phyloP scores from a whole-genome alignment of 1,140 invertebrate genomes.

The Solen grandis region DNA sequence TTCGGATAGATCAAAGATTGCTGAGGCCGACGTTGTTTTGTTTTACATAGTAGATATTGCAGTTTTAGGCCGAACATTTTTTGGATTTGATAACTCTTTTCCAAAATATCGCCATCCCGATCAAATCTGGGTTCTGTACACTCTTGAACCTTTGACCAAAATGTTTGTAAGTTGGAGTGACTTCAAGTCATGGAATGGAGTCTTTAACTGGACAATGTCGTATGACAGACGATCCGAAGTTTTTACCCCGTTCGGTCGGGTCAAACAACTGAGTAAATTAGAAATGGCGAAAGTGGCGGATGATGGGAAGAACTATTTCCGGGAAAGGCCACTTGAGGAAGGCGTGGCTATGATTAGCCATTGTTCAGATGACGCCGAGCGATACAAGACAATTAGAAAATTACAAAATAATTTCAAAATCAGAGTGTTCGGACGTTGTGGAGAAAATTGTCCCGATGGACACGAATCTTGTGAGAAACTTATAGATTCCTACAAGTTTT shows the following conservation, averaged over 20 bases:
- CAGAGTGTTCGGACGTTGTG: constrained; percentile 73
- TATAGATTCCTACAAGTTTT: constrained; percentile 92
- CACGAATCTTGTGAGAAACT: constrained; percentile 59
- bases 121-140: constrained; percentile 62
- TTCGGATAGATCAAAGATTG: constrained; percentile 55
- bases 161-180: constrained; percentile 51
- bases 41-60: constrained; percentile 57
- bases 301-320: constrained; percentile 47
- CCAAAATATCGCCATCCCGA: constrained; percentile 44
- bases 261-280: constrained; percentile 16
- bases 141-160: constrained; percentile 60
- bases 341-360: constrained; percentile 85
- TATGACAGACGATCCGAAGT: constrained; percentile 57
- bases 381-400: constrained; percentile 82
- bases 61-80: neutral
- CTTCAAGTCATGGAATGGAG: constrained; percentile 29
- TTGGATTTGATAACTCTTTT: constrained; percentile 15
- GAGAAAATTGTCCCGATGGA: constrained; percentile 53
- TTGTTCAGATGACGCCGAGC: constrained; percentile 82
- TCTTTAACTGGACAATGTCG: constrained; percentile 67
- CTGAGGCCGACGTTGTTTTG: constrained; percentile 66
- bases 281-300: constrained; percentile 29
- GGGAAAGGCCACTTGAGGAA: constrained; percentile 74
- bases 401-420: constrained; percentile 83
- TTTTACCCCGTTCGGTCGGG: constrained; percentile 55